A percentile compares a stretch with the other conserved stretches of the same genome.
Evolutionary conservation across 2,888 invertebrate species (phyloP).

Genomic region (Zygothrica quintamaculata): DNA sequence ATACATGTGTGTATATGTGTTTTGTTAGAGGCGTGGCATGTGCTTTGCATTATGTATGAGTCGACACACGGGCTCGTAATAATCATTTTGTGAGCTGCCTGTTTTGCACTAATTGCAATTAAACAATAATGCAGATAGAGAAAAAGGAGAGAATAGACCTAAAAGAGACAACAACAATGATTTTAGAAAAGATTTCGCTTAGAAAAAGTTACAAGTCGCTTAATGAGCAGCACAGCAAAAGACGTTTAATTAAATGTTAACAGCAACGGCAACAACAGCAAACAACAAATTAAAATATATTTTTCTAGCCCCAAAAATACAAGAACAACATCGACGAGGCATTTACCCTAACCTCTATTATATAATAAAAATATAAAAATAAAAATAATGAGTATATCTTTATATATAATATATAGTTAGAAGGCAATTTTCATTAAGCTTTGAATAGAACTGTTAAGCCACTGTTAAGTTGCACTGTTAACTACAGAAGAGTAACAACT

Average conservation of each 20-base stretch:
- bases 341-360: background rate
- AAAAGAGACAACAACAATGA: background rate
- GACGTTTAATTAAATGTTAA: conserved; percentile 80
- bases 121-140: conserved; percentile 67
- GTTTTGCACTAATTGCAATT: conserved; percentile 76
- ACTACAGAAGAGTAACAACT: no score
- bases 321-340: background rate
- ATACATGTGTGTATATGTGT: background rate
- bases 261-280: conserved; percentile 28
- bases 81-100: conserved; percentile 69
- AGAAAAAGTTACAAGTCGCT: conserved; percentile 64
- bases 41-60: conserved; percentile 72
- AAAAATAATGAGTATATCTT: no score
- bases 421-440: no score
- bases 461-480: no score
- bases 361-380: no score
- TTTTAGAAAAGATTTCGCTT: conserved; percentile 40
- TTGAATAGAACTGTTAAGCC: no score
- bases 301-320: no score
- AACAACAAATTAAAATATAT: background rate
- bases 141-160: conserved; percentile 5
- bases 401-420: no score
- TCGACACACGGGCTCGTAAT: conserved; percentile 57
- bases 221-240: conserved; percentile 57
- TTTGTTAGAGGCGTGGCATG: conserved; percentile 37